Evolutionary conservation across 1,140 invertebrate species (phyloP).

Genomic region (Lepidurus packardi): DNA sequence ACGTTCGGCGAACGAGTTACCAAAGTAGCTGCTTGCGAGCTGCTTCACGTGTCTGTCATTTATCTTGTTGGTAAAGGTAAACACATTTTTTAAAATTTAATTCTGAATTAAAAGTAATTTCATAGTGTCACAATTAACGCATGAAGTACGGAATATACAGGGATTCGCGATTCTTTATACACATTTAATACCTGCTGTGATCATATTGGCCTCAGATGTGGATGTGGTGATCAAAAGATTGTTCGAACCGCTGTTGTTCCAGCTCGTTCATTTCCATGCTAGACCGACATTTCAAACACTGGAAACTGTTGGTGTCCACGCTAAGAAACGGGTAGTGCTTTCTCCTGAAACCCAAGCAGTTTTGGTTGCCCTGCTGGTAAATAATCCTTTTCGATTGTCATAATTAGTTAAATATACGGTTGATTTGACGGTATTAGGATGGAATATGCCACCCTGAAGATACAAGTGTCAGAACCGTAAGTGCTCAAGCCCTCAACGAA

Average conservation of each 20-base stretch:
- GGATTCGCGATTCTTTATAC: conserved; percentile 25
- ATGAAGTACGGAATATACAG: background rate
- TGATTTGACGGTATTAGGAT: background rate
- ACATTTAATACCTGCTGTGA: conserved; percentile 7
- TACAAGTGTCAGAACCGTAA: background rate
- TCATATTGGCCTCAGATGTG: conserved; percentile 24
- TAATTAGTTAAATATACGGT: too few relatives aligned
- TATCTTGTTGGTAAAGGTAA: conserved; percentile 26
- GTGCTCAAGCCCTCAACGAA: background rate
- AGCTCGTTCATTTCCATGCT: conserved; percentile 29
- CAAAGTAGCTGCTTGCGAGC: conserved; percentile 30
- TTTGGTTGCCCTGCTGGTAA: background rate
- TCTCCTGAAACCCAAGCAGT: conserved; percentile 24
- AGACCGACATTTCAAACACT: conserved; percentile 16
- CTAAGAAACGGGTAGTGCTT: conserved; percentile 23
- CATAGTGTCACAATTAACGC: conserved; percentile 8
- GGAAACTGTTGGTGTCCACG: background rate
- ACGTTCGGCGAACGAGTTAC: conserved; percentile 23
- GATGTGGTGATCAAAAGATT: conserved; percentile 26
- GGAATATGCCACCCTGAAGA: conserved; percentile 22
- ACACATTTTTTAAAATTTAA: background rate
- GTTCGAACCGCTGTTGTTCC: conserved; percentile 15
- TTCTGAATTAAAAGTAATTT: background rate
- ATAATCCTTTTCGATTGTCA: too few relatives aligned
- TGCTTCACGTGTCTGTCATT: conserved; percentile 27